Evolutionary conservation across 2,888 invertebrate genomes (phyloP).

Genomic region (Drosophila pegasa): DNA sequence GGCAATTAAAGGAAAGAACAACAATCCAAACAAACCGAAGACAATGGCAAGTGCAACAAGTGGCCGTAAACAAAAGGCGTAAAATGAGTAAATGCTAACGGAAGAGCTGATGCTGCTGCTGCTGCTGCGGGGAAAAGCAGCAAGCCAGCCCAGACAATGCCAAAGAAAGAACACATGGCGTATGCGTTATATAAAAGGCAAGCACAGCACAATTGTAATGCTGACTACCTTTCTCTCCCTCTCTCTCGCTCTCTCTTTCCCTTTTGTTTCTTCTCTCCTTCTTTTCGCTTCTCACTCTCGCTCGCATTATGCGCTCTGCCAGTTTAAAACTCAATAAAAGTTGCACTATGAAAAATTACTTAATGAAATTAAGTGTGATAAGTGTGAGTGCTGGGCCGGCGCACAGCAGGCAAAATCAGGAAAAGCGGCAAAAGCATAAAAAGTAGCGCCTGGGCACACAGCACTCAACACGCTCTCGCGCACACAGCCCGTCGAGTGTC

Average conservation of each 20-base stretch:
- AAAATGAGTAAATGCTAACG: constrained; percentile 49
- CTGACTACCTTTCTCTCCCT: constrained; percentile 1
- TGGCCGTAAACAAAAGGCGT: constrained; percentile 52
- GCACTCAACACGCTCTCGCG: background rate
- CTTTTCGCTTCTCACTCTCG: background rate
- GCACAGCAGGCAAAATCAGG: constrained; percentile 6
- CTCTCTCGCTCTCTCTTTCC: background rate
- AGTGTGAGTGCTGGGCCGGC: constrained; percentile 46
- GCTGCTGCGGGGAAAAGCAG: constrained; percentile 30
- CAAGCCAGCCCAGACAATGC: constrained; percentile 15
- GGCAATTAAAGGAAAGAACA: constrained; percentile 16
- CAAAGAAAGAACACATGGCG: constrained; percentile 42
- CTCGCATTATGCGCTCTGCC: constrained; percentile 55
- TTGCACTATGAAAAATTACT: constrained; percentile 74
- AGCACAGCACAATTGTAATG: constrained; percentile 59
- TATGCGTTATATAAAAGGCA: constrained; percentile 36
- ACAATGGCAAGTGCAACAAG: constrained; percentile 55
- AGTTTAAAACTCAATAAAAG: constrained; percentile 74
- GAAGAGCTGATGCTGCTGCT: constrained; percentile 35
- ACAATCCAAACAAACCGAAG: constrained; percentile 14
- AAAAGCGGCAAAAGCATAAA: constrained; percentile 16
- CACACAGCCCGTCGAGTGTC: constrained; percentile 22
- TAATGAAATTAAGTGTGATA: constrained; percentile 78
- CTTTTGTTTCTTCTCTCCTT: background rate
- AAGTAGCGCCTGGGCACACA: constrained; percentile 7